Evolutionary conservation across 2,113 vertebrate species (phyloP).

Genomic region (Mormoops blainvillei): DNA sequence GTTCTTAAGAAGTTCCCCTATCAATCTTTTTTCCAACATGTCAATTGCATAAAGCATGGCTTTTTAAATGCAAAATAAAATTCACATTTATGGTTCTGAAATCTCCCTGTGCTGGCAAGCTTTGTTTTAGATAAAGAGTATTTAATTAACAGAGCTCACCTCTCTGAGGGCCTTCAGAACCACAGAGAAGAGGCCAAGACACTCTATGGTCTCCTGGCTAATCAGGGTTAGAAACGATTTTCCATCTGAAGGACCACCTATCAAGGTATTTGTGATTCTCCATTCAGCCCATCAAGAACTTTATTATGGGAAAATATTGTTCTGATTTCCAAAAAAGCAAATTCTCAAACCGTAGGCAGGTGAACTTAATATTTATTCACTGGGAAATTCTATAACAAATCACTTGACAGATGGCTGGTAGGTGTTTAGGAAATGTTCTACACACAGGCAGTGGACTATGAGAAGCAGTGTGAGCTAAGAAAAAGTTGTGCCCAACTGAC

Average conservation of each 20-base stretch:
- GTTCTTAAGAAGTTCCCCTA: constrained; percentile 66
- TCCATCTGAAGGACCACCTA: constrained; percentile 59
- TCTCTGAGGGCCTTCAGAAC: constrained; percentile 52
- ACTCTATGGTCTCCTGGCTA: neutral
- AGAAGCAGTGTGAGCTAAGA: neutral
- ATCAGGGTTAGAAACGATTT: constrained; percentile 46
- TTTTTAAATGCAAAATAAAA: constrained; percentile 73
- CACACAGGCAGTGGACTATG: neutral
- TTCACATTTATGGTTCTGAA: constrained; percentile 65
- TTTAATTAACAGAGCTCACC: constrained; percentile 70
- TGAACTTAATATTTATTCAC: constrained; percentile 12
- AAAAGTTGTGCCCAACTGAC: neutral
- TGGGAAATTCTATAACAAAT: neutral
- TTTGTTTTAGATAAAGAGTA: constrained; percentile 64
- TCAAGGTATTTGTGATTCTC: constrained; percentile 52
- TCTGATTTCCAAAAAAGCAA: constrained; percentile 39
- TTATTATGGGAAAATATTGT: constrained; percentile 48
- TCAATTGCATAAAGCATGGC: constrained; percentile 60
- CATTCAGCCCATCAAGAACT: constrained; percentile 22
- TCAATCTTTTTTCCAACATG: constrained; percentile 56
- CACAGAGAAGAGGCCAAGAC: neutral
- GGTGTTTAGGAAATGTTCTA: neutral
- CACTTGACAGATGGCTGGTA: neutral
- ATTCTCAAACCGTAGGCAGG: neutral
- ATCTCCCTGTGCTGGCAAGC: constrained; percentile 40